Base-by-base conservation (phyloP, 1,140 invertebrate genomes). In the Muscidifurax raptorellus region DNA sequence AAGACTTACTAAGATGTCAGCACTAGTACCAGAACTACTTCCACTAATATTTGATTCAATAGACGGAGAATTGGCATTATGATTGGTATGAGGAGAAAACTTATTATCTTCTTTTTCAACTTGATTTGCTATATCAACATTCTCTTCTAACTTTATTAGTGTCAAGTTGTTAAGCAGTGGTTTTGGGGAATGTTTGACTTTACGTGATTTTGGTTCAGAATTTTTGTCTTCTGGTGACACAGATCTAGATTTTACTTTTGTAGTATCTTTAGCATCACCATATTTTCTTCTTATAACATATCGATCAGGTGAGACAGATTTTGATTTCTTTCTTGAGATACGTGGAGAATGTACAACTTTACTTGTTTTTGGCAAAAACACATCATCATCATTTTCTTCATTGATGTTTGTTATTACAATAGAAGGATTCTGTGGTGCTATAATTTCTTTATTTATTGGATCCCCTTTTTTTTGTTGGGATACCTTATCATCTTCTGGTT, bases 211-310 rank as follows among this genome's bases (percentile, higher is more conserved):
- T 47, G 32, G 15, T 76, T 78, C 3, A 64, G 59, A 22, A 9
- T 0, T 64, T 18, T 72, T 25, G 47, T 80, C 3, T 10, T 47
- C 15, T 0, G 44, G 67, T 9, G 64, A 82, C 15, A 74, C 47
- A 13, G 64, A 80, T 47, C 22, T 77, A 25, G 84, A 28, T 66
- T 81, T 85, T 1, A 66, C 10, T 79, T 79, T 47, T 59, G 36
- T 2, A 44, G 5, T 75, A 47, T 0, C 32, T 2, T 32, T 32
- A 1, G 36, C 36, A 40, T 40, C 36, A 40, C 1, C 47, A 0
- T 40, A 52, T 36, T 75, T 67, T 28, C 6, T 79, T 5, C 15
- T 22, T 47, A 32, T 12, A 52, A 64, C 27, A 30, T 77, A 2
- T 12, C 13, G 22, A 81, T 81, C n/a, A 27, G 72, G 52, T 75